phyloP scores from a whole-genome alignment of 1,140 invertebrate species.

The Amyelois transitella region DNA sequence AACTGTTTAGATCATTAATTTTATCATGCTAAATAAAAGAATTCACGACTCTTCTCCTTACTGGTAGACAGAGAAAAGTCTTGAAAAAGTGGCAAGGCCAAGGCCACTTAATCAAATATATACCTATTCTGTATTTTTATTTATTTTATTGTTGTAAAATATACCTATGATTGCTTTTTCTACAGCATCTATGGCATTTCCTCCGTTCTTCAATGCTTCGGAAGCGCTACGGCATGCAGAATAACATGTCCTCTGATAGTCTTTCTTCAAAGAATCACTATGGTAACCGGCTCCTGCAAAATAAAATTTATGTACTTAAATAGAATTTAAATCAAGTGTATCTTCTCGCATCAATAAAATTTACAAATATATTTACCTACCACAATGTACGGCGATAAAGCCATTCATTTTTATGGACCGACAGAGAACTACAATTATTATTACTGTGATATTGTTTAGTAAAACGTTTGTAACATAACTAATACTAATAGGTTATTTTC shows the following conservation, averaged over 20 bases:
- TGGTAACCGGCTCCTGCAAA: constrained; percentile 67
- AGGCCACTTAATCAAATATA: too few relatives aligned
- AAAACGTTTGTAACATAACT: too few relatives aligned
- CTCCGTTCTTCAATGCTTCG: constrained; percentile 78
- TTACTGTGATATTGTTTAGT: too few relatives aligned
- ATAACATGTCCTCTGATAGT: constrained; percentile 67
- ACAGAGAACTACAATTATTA: neutral
- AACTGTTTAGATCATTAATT: too few relatives aligned
- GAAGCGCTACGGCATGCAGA: constrained; percentile 84
- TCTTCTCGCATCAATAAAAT: neutral
- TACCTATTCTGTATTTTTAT: neutral
- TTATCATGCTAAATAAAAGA: too few relatives aligned
- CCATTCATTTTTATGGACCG: constrained; percentile 47
- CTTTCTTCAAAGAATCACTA: constrained; percentile 64
- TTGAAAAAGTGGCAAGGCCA: too few relatives aligned
- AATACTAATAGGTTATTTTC: too few relatives aligned
- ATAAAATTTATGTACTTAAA: neutral
- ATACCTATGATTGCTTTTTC: constrained; percentile 81
- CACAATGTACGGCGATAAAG: constrained; percentile 70
- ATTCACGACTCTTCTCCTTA: too few relatives aligned
- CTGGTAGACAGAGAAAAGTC: too few relatives aligned
- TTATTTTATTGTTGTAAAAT: constrained; percentile 2
- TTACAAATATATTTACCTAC: constrained; percentile 27
- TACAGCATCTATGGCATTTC: constrained; percentile 85
- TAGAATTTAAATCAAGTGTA: too few relatives aligned